Percentiles rank a stretch among this genome's conserved stretches.
phyloP scores from a whole-genome alignment of 2,888 invertebrate species.

The Agrotis segetum region DNA sequence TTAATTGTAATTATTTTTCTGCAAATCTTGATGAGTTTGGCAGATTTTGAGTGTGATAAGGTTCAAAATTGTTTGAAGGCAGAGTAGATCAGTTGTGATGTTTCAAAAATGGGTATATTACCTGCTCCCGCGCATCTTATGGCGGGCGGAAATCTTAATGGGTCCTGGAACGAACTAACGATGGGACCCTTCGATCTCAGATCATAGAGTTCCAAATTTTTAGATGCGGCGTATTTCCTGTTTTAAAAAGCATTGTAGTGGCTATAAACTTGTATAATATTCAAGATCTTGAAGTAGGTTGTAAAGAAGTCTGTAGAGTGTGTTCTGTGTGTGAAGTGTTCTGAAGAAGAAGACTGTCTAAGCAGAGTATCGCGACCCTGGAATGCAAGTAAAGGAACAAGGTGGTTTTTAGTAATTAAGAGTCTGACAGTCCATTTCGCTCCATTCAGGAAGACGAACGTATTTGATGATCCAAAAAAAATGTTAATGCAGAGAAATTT shows the following conservation, averaged over 20 bases:
- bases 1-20: slow-evolving; percentile 13
- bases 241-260: background rate
- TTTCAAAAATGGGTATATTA: slow-evolving; percentile 65
- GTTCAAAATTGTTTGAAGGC: slow-evolving; percentile 61
- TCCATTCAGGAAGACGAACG: no score
- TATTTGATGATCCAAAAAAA: no score
- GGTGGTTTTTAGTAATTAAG: no score
- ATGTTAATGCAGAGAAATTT: background rate
- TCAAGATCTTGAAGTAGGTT: no score
- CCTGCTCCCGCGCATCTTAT: slow-evolving; percentile 85
- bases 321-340: no score
- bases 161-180: slow-evolving; percentile 89
- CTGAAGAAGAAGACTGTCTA: no score
- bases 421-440: no score
- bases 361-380: no score
- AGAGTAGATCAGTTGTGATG: slow-evolving; percentile 50
- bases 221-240: slow-evolving; percentile 45
- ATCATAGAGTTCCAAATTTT: slow-evolving; percentile 72
- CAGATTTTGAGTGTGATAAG: slow-evolving; percentile 23
- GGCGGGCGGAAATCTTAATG: slow-evolving; percentile 90
- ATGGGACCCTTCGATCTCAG: slow-evolving; percentile 87
- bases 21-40: background rate
- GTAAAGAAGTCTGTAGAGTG: no score
- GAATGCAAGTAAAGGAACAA: no score
- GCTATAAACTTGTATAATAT: no score